Base-by-base conservation (phyloP, 2,888 invertebrate species). In the Eupithecia tripunctaria region DNA sequence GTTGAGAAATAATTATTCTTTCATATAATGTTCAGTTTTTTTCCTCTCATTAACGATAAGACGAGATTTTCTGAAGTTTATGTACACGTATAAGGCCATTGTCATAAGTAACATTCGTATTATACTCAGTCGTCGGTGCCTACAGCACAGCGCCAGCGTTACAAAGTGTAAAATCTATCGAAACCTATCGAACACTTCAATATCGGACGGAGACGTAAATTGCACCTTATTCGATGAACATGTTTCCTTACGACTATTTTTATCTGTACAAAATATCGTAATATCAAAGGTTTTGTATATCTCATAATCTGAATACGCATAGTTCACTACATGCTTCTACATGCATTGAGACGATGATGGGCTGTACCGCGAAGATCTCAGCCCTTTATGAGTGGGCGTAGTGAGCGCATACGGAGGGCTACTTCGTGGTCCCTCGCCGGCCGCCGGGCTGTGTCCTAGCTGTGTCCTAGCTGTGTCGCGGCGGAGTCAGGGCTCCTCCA, bases 171-270 rank as follows among this genome's bases (percentile, higher is more conserved):
- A 83, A 84, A 83, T 78, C 6, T 80, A 83, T 86, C 86, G 80
- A 85, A 85, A 84, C 79, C 82, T 82, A 81, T 82, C 78, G 80
- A 78, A 76, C 65, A 70, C 70, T 76, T 60, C 21, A 21, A 83
- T 79, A 84, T 80, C 84, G 89, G 88, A 88, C 89, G 88, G 88
- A 85, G 76, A 71, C 76, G 74, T 75, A 73, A 84, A 85, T 85
- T 84, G 85, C 84, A 87, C 85, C 82, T 84, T 74, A 51, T 43
- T 70, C 71, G 72, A 73, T 79, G 71, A 68, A 75, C 51, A 66
- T 51, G 47, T 68, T 47, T 62, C 32, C 47, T 60, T 59, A 68
- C 14, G 18, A 36, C 38, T 27, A 38, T 8, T 41, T 21, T 25
- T 12, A 21, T 51, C n/a, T 21, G 3, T 21, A 21, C 51, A 10